Evolutionary conservation across 2,797 vertebrate species (phyloP).

Genomic region (Phoxinus dragarum): DNA sequence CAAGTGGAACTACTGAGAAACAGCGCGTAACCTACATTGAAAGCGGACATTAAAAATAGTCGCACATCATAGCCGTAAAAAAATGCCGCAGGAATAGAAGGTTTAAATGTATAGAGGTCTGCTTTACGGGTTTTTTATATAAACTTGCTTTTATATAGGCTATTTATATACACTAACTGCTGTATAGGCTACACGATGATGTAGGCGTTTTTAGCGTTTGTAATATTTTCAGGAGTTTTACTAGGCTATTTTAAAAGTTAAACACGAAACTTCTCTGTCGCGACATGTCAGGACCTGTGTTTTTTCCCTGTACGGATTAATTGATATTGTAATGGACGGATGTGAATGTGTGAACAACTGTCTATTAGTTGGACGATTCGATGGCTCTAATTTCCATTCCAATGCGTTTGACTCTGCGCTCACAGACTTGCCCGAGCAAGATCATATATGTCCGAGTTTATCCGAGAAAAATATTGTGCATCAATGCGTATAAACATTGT

Average conservation of each 20-base stretch:
- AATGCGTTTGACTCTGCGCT: constrained; percentile 41
- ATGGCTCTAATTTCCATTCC: constrained; percentile 52
- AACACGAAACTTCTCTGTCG: not conserved
- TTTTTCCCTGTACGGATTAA: constrained; percentile 51
- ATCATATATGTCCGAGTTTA: not conserved
- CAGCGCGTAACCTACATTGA: not conserved
- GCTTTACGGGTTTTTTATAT: not conserved
- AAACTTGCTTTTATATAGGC: too few relatives aligned
- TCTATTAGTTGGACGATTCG: constrained; percentile 45
- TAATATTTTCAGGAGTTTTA: not conserved
- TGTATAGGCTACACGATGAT: too few relatives aligned
- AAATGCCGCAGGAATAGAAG: not conserved
- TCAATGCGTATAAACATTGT: not conserved
- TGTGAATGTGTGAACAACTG: constrained; percentile 50
- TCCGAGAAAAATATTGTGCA: not conserved
- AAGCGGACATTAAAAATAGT: not conserved
- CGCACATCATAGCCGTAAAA: not conserved
- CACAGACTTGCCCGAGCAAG: constrained; percentile 52
- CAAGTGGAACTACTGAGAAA: not conserved
- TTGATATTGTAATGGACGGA: constrained; percentile 58
- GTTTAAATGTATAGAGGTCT: not conserved
- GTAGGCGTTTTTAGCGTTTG: not conserved
- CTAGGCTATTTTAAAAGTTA: constrained; percentile 6
- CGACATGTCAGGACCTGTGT: constrained; percentile 63
- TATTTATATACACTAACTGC: too few relatives aligned